A percentile compares a stretch with the other conserved stretches of the same genome.
phyloP scores from a whole-genome alignment of 1,140 invertebrate genomes.

The Caenorhabditis remanei region DNA sequence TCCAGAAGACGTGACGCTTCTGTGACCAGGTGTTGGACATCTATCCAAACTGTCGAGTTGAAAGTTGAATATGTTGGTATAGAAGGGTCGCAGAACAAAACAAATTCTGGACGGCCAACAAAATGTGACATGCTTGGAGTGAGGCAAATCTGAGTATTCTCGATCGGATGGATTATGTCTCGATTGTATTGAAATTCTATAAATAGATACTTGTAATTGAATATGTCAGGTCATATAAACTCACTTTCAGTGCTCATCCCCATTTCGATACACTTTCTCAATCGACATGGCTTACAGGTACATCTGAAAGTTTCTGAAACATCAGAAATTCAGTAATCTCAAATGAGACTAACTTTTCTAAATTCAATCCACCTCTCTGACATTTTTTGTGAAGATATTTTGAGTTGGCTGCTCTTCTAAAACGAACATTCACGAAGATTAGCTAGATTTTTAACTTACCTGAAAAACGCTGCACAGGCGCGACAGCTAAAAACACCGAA shows the following conservation, averaged over 20 bases:
- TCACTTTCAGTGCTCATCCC: conserved; percentile 29
- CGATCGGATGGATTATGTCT: background rate
- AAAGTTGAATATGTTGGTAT: background rate
- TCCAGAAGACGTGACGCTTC: background rate
- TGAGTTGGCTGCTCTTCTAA: conserved; percentile 2
- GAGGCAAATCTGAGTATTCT: background rate
- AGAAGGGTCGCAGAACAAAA: background rate
- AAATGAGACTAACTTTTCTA: background rate
- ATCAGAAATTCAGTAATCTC: background rate
- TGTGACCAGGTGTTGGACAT: background rate
- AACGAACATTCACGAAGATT: background rate
- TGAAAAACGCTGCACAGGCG: background rate
- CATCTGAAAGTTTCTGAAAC: background rate
- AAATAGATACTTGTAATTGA: background rate
- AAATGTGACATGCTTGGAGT: conserved; percentile 1
- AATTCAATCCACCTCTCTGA: background rate
- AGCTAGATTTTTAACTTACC: background rate
- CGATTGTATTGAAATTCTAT: conserved; percentile 18
- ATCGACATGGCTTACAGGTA: conserved; percentile 31
- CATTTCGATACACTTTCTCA: conserved; percentile 10
- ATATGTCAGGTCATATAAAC: background rate
- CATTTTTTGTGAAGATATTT: background rate
- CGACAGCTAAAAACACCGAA: background rate
- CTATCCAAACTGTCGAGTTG: background rate
- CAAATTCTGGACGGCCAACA: background rate